A percentile compares a stretch with the other conserved stretches of the same genome.
Conservation (phyloP, 2,113 vertebrate species). For the Nycticorax nycticorax region DNA sequence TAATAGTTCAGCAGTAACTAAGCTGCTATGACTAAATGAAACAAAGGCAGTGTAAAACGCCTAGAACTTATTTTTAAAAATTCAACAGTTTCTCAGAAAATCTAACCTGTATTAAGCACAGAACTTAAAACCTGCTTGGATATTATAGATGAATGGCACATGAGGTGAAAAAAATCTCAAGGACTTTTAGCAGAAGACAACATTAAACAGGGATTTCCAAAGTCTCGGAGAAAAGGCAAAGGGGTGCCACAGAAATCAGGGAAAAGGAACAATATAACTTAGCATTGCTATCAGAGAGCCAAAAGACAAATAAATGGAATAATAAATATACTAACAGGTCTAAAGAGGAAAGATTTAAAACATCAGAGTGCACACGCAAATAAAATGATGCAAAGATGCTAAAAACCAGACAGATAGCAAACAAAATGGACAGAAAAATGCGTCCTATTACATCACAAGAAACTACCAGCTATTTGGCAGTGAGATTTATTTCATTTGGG, state of each 20-base stretch:
- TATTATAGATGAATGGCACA: not conserved
- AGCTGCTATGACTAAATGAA: not conserved
- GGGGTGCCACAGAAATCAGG: not conserved
- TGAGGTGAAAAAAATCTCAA: not conserved
- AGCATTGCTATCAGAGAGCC: not conserved
- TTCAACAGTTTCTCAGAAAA: not conserved
- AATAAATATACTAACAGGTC: not conserved
- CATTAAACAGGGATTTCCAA: not conserved
- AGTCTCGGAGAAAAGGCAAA: not conserved
- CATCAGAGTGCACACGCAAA: not conserved
- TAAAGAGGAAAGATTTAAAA: not conserved
- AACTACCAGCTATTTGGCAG: not conserved
- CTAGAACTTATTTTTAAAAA: not conserved
- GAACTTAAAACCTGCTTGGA: not conserved
- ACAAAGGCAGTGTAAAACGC: not conserved
- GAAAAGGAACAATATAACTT: not conserved
- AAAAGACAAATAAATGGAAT: not conserved
- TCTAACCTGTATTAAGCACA: not conserved
- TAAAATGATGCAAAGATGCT: not conserved
- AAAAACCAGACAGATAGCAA: not conserved
- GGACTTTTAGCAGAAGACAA: not conserved
- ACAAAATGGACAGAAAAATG: not conserved
- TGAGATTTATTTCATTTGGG: not conserved
- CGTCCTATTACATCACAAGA: not conserved
- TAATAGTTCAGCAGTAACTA: not conserved